These are phyloP conservation scores for Melanotaenia parkinsoni DNA, from an alignment of 2,797 vertebrate species.

Conservation along the genomic window DNA sequence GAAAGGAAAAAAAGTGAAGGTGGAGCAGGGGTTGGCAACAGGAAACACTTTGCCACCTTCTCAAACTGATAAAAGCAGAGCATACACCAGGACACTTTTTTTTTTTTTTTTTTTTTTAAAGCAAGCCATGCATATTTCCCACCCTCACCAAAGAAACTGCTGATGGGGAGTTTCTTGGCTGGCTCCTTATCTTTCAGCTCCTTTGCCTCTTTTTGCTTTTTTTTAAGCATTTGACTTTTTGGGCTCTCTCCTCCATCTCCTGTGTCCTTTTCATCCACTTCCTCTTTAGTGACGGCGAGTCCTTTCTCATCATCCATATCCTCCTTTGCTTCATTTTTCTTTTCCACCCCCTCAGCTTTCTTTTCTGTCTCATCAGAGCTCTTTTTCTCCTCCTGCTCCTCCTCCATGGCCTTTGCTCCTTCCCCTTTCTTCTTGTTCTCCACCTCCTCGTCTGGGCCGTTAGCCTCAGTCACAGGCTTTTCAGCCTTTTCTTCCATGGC, in stretches of 20 bases:
- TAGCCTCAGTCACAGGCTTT: conserved; percentile 50
- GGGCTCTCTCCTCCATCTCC: conserved; percentile 50
- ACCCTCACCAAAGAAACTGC: conserved; percentile 89
- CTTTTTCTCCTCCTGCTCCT: conserved; percentile 36
- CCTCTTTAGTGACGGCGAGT: conserved; percentile 28
- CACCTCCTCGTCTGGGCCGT: conserved; percentile 45
- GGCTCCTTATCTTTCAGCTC: conserved; percentile 69
- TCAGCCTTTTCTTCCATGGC: conserved; percentile 57
- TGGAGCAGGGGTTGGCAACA: conserved; percentile 18
- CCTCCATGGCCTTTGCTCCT: conserved; percentile 29
- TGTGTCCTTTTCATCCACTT: conserved; percentile 55
- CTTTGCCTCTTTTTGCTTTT: conserved; percentile 53
- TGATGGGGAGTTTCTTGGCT: conserved; percentile 80
- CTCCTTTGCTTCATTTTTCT: conserved; percentile 53
- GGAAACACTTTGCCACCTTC: conserved; percentile 39
- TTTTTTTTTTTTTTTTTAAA: conserved; percentile 31
- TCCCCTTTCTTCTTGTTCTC: conserved; percentile 39
- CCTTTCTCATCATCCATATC: conserved; percentile 58
- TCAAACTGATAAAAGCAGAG: conserved; percentile 53
- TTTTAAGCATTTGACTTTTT: conserved; percentile 54
- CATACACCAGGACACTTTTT: conserved; percentile 49
- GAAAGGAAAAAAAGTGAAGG: conserved; percentile 16
- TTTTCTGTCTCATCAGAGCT: conserved; percentile 48
- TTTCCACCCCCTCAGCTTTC: conserved; percentile 52
- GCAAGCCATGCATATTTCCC: conserved; percentile 66